Evolutionary conservation across 2,888 invertebrate genomes (phyloP), one percentile per base, ranked within the genome.

Genomic region (Diaphora mendica): DNA sequence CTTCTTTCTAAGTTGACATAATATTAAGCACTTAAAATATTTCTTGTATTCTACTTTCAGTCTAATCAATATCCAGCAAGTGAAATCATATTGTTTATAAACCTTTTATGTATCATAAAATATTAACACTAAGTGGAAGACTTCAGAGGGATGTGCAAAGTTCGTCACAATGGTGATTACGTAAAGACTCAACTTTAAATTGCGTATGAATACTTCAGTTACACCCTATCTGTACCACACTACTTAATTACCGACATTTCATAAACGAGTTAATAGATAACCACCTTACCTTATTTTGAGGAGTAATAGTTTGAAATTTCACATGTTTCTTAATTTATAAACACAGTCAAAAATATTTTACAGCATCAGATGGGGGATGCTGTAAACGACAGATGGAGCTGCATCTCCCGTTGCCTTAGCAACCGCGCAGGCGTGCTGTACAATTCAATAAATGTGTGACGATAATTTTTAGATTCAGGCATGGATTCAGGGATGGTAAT

Each of bases 361-460:
- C 77, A 80, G 81, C 83, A 82, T 86, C 86, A 90, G 89, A 88
- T 87, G 88, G 80, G 70, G 88, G 93, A 94, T 90, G 93, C 93
- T 95, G 92, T 74, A 77, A 77, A 74, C 86, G 78, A 77, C 83
- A 90, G 90, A 90, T 90, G 91, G 89, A 90, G 91, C 84, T 82
- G 82, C 80, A 87, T 92, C 94, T 88, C 86, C 42, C 64, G 91
- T 90, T 88, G 82, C 83, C 85, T 85, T 87, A 87, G 87, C 74
- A 80, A 92, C 89, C 80, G 91, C 95, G 94, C 95, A 94, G 83
- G 90, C 95, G 95, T 89, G 71, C n/a, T 76, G 39, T 35, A 51
- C 70, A 75, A 77, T 48, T 70, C 70, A 69, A 77, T 68, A 73
- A 44, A 68, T 64, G 62, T 30, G 26, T 35, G 62, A 23, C 48